Base-by-base conservation (phyloP, 1,140 invertebrate genomes). In the Drosophila guanche region DNA sequence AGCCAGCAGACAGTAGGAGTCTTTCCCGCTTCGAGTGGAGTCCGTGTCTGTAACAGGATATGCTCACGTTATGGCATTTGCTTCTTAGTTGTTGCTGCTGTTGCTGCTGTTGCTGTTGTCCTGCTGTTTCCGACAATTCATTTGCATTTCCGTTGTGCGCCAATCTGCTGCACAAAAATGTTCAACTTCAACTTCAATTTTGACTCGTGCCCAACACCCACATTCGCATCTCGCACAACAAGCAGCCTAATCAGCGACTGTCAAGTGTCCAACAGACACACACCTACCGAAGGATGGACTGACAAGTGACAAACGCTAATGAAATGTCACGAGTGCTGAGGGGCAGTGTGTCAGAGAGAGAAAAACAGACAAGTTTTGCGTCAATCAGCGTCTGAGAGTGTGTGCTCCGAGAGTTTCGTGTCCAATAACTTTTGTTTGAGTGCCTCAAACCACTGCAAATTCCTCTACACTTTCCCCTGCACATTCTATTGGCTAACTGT, bases 91-190 rank as follows among this genome's bases (percentile, higher is more conserved):
- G 42, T 72, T 67, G 68, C 37, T 16, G 48, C 43, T 41, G 37
- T 41, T 25, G 33, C n/a, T 27, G 40, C 48, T 61, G 51, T 40
- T 67, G 27, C 33, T 60, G 2, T 8, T 56, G 43, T 70, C 40
- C 37, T 65, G 55, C 70, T 62, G 58, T 61, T 71, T 75, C 69
- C 70, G 70, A 79, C 56, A 70, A 75, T 83, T 79, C 70, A 79
- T 85, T 85, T 75, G 53, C 80, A 79, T 83, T 71, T 79, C 69
- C 59, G 51, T 43, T 50, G 45, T 16, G 41, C 37, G 41, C 37
- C 61, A 51, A 29, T 53, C 53, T 52, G 27, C 59, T 63, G 53
- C 16, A 20, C 16, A 20, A 20, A 1, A 20, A 20, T 20, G 16
- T 20, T 20, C 16, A 20, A 20, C 16, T 20, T 66, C 59, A 66